Evolutionary conservation across 1,140 invertebrate species (phyloP).

Genomic region (Lordiphosa mommai): DNA sequence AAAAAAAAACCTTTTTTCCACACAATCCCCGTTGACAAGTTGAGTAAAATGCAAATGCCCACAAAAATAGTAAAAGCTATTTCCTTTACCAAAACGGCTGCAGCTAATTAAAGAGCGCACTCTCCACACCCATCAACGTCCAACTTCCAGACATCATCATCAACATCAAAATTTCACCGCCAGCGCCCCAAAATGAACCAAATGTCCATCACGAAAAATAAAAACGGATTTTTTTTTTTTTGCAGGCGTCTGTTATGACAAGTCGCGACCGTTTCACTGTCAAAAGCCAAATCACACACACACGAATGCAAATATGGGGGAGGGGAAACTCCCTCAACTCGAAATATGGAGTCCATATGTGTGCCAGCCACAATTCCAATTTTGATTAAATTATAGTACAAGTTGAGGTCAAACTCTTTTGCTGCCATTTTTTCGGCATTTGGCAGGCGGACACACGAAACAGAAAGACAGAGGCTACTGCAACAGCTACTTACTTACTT

Average conservation of each 20-base stretch:
- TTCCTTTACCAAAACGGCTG: neutral
- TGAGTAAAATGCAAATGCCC: too few relatives aligned
- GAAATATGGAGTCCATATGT: slow-evolving; percentile 16
- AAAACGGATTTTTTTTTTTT: slow-evolving; percentile 2
- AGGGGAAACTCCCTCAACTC: slow-evolving; percentile 6
- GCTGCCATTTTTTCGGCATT: slow-evolving; percentile 44
- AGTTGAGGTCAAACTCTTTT: slow-evolving; percentile 3
- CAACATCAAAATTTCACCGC: slow-evolving; percentile 41
- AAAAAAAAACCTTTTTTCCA: slow-evolving; percentile 18
- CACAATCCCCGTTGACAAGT: slow-evolving; percentile 11
- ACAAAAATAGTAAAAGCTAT: slow-evolving; percentile 11
- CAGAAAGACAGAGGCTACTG: slow-evolving; percentile 39
- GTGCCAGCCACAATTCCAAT: slow-evolving; percentile 30
- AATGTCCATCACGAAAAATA: slow-evolving; percentile 29
- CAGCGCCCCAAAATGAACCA: slow-evolving; percentile 14
- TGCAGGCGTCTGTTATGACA: slow-evolving; percentile 49
- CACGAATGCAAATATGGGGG: slow-evolving; percentile 45
- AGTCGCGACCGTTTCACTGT: slow-evolving; percentile 47
- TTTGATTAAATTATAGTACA: slow-evolving; percentile 47
- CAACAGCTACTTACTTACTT: slow-evolving; percentile 34
- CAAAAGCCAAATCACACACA: slow-evolving; percentile 32
- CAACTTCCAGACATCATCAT: slow-evolving; percentile 23
- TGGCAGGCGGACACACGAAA: slow-evolving; percentile 22
- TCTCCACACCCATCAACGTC: slow-evolving; percentile 23
- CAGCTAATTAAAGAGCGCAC: slow-evolving; percentile 52